Evolutionary conservation across 2,113 vertebrate species (phyloP).

Genomic region (Nothoprocta perdicaria): DNA sequence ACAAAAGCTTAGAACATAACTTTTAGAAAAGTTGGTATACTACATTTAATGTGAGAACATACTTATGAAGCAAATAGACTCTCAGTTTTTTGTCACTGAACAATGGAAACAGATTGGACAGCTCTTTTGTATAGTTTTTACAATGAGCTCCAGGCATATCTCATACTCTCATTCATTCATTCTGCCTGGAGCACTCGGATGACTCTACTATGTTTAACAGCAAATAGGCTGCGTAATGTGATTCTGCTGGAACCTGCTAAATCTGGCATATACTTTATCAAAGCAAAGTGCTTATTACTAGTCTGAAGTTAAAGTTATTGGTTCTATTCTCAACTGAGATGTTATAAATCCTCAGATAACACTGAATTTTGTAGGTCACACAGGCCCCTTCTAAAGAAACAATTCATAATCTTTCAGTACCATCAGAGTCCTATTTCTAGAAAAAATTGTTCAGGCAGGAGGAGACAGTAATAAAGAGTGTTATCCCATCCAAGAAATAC

Average conservation of each 20-base stretch:
- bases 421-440: constrained; percentile 35
- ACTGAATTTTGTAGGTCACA: constrained; percentile 4
- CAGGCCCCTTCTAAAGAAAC: constrained; percentile 6
- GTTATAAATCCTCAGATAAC: constrained; percentile 44
- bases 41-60: background rate
- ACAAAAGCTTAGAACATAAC: background rate
- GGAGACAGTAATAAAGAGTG: background rate
- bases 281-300: constrained; percentile 25
- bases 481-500: background rate
- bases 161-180: constrained; percentile 22
- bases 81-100: background rate
- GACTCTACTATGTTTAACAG: background rate
- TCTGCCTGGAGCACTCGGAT: constrained; percentile 12
- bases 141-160: background rate
- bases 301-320: constrained; percentile 47
- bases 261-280: constrained; percentile 55
- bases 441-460: constrained; percentile 23
- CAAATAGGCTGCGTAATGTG: constrained; percentile 20
- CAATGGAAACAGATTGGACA: background rate
- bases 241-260: constrained; percentile 13
- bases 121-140: constrained; percentile 25
- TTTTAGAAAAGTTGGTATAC: background rate
- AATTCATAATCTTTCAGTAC: constrained; percentile 18
- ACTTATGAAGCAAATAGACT: background rate
- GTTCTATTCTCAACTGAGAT: constrained; percentile 11